These are phyloP conservation scores for Xiphophorus couchianus DNA, from an alignment of 2,113 vertebrate genomes.

Conservation along the genomic window DNA sequence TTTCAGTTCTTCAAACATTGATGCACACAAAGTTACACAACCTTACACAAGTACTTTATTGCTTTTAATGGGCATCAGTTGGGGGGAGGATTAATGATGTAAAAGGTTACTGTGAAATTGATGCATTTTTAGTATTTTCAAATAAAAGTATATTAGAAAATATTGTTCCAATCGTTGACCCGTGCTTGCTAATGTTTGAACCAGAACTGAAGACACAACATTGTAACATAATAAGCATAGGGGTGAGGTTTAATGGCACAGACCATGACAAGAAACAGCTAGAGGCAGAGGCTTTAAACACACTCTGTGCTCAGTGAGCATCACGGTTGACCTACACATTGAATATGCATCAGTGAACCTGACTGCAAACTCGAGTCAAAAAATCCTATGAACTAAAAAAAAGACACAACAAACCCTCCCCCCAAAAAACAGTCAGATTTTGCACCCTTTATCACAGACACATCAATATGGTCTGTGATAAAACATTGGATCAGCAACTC, in stretches of 20 bases:
- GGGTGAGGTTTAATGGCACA: conserved; percentile 5
- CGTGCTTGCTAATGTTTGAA: neutral
- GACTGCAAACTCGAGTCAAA: conserved; percentile 28
- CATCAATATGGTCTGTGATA: neutral
- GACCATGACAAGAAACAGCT: conserved; percentile 51
- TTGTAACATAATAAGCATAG: neutral
- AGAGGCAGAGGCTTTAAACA: conserved; percentile 44
- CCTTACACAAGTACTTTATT: neutral
- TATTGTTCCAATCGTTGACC: neutral
- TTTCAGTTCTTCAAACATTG: neutral
- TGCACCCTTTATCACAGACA: neutral
- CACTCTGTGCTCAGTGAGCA: conserved; percentile 42
- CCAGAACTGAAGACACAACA: neutral
- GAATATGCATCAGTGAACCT: conserved; percentile 64
- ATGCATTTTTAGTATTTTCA: neutral
- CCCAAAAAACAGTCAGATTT: conserved; percentile 16
- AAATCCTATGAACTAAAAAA: conserved; percentile 40
- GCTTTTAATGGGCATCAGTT: neutral
- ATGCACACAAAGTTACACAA: neutral
- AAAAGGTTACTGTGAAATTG: neutral
- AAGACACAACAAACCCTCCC: conserved; percentile 14
- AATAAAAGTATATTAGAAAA: neutral
- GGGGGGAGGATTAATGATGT: neutral
- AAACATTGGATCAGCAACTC: neutral
- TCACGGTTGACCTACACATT: conserved; percentile 71